phyloP scores from a whole-genome alignment of 2,797 vertebrate genomes.

The Champsocephalus gunnari region DNA sequence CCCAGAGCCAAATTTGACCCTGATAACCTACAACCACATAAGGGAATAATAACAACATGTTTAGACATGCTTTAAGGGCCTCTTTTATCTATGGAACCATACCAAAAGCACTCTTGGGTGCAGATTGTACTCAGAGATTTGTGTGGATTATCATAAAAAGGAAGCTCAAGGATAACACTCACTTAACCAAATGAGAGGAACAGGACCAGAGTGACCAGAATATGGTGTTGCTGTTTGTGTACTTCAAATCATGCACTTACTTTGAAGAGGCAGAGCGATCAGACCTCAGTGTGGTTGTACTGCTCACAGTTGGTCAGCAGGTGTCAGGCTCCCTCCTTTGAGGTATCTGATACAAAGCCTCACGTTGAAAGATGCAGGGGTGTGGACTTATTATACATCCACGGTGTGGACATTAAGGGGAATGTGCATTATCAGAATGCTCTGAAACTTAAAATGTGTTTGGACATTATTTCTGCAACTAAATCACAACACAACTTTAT shows the following conservation, averaged over 20 bases:
- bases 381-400: background rate
- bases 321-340: conserved; percentile 41
- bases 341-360: background rate
- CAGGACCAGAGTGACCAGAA: background rate
- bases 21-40: background rate
- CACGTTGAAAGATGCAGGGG: background rate
- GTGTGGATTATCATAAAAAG: background rate
- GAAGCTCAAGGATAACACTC: background rate
- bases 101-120: background rate
- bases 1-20: background rate
- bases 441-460: too few relatives aligned
- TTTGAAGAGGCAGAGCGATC: background rate
- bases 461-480: too few relatives aligned
- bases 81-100: background rate
- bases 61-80: background rate
- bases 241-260: background rate
- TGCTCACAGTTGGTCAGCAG: conserved; percentile 49
- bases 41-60: background rate
- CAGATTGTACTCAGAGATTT: conserved; percentile 16
- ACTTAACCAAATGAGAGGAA: background rate
- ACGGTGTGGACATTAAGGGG: background rate
- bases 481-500: too few relatives aligned
- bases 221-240: background rate
- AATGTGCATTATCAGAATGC: background rate
- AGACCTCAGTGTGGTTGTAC: conserved; percentile 14